These are phyloP conservation scores for Diploscapter pachys DNA, from an alignment of 1,140 invertebrate genomes.

Conservation along the genomic window DNA sequence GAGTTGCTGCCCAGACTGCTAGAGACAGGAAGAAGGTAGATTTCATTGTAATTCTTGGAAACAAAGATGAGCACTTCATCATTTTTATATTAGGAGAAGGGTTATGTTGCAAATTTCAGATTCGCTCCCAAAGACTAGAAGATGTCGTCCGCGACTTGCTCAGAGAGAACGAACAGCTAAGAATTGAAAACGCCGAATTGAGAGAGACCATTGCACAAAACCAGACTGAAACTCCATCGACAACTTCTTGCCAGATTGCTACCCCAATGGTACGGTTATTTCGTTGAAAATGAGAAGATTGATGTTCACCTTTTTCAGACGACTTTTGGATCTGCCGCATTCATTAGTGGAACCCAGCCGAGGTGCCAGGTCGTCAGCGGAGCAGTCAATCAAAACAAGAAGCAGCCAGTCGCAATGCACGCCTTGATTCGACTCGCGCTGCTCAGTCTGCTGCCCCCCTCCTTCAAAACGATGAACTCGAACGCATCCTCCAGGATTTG, in stretches of 20 bases:
- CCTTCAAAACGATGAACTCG: conserved; percentile 5
- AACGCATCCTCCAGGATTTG: conserved; percentile 25
- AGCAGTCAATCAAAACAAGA: too few relatives aligned
- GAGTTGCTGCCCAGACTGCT: conserved; percentile 94
- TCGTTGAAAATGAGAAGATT: too few relatives aligned
- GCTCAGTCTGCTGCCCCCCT: conserved; percentile 3
- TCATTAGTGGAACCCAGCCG: conserved; percentile 36
- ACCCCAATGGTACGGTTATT: too few relatives aligned
- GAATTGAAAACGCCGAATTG: conserved; percentile 43
- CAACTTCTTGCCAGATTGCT: too few relatives aligned
- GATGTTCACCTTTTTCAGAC: not conserved
- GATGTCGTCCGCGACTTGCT: conserved; percentile 56
- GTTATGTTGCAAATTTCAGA: conserved; percentile 1
- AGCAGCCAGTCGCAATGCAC: too few relatives aligned
- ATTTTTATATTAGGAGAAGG: too few relatives aligned
- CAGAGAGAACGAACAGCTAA: conserved; percentile 44
- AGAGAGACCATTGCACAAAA: not conserved
- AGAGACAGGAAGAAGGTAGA: conserved; percentile 90
- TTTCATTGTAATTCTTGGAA: conserved; percentile 78
- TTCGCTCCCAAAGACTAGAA: conserved; percentile 39
- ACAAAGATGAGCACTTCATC: conserved; percentile 63
- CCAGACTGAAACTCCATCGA: too few relatives aligned
- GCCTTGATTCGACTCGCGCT: conserved; percentile 2
- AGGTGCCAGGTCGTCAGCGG: conserved; percentile 23
- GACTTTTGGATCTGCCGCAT: conserved; percentile 35